phyloP scores from a whole-genome alignment of 2,888 invertebrate genomes.

The Hyposoter dolosus region DNA sequence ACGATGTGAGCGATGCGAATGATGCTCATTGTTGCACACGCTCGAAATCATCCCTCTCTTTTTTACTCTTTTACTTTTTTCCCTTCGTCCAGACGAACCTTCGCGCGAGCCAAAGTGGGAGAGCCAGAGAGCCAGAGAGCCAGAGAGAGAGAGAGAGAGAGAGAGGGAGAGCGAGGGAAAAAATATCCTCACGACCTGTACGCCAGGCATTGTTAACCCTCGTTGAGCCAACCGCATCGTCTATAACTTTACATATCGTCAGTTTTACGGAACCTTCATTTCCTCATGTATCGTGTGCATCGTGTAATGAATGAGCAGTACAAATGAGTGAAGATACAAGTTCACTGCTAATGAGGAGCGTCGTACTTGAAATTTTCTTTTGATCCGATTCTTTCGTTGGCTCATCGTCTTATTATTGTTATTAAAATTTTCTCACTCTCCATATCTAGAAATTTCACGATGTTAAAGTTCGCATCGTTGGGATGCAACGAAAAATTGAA shows the following conservation, averaged over 20 bases:
- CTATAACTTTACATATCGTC: slow-evolving; percentile 64
- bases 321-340: slow-evolving; percentile 22
- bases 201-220: slow-evolving; percentile 78
- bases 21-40: slow-evolving; percentile 75
- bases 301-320: not conserved
- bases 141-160: not conserved
- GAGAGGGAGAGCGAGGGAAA: not conserved
- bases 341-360: slow-evolving; percentile 13
- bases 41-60: slow-evolving; percentile 22
- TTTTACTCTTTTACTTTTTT: not conserved
- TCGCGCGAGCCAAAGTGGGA: not conserved
- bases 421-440: not conserved
- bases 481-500: too few species aligned
- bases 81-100: not conserved
- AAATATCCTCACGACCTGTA: slow-evolving; percentile 20
- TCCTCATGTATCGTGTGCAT: not conserved
- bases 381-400: not conserved
- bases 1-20: slow-evolving; percentile 79
- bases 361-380: slow-evolving; percentile 10
- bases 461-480: too few species aligned
- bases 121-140: slow-evolving; percentile 9
- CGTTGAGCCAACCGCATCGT: slow-evolving; percentile 72
- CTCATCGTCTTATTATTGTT: not conserved
- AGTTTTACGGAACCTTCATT: slow-evolving; percentile 36
- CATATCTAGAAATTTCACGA: not conserved